A percentile compares a stretch with the other conserved stretches of the same genome.
phyloP scores from a whole-genome alignment of 1,140 invertebrate species.

The Sarcophaga peregrina region DNA sequence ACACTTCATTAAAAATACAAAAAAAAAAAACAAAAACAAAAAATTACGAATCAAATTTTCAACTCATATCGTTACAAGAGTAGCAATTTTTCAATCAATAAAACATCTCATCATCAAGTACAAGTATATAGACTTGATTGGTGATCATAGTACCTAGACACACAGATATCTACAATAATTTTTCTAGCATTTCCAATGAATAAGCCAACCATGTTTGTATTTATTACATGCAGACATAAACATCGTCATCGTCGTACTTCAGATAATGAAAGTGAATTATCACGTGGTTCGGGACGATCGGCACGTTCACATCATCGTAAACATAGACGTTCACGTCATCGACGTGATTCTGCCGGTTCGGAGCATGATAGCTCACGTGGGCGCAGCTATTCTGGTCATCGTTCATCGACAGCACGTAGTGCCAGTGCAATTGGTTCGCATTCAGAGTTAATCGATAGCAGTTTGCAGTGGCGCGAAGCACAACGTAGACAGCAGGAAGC shows the following conservation, averaged over 20 bases:
- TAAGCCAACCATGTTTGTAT: not conserved
- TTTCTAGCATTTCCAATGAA: conserved; percentile 47
- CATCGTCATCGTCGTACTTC: conserved; percentile 82
- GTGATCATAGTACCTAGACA: not conserved
- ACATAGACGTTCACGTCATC: conserved; percentile 76
- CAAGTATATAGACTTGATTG: not conserved
- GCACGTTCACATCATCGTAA: conserved; percentile 72
- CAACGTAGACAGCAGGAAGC: conserved; percentile 78
- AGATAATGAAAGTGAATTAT: conserved; percentile 89
- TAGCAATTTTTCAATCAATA: conserved; percentile 27
- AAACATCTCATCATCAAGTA: not conserved
- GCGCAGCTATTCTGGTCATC: conserved; percentile 67
- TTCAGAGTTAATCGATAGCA: conserved; percentile 83
- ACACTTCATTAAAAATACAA: not conserved
- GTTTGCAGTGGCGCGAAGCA: conserved; percentile 87
- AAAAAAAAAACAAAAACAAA: not conserved
- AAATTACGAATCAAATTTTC: too few relatives aligned
- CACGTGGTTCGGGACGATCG: conserved; percentile 81
- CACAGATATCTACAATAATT: not conserved
- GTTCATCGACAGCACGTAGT: conserved; percentile 62
- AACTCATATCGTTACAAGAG: not conserved
- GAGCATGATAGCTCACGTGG: conserved; percentile 69
- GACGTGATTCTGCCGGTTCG: conserved; percentile 68
- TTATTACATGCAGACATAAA: conserved; percentile 70
- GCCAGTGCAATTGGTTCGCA: conserved; percentile 61